Conservation (phyloP, 1,140 invertebrate genomes). For the Alviniconcha marisindica region DNA sequence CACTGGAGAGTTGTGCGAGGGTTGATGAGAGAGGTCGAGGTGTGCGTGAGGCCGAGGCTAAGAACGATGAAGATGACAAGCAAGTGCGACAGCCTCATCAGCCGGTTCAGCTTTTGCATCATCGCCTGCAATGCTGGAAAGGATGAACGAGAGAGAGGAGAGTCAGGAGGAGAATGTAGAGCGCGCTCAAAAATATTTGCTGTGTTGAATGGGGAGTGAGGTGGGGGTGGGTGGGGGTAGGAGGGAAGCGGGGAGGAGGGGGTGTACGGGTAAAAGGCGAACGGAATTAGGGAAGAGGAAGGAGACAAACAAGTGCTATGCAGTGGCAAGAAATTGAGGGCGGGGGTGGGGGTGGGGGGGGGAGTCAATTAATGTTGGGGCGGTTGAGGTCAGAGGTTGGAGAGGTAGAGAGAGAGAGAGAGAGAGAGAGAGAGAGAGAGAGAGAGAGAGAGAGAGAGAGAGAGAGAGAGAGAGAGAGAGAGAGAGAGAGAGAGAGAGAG, state of each 20-base stretch:
- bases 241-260: not conserved
- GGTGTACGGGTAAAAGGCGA: too few relatives aligned
- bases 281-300: not conserved
- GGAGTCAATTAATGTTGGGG: too few relatives aligned
- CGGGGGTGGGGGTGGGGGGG: too few relatives aligned
- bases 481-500: not conserved
- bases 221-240: not conserved
- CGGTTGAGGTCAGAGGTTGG: too few relatives aligned
- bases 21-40: constrained; percentile 35
- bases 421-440: not conserved
- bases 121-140: not conserved
- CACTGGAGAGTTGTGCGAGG: constrained; percentile 67
- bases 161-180: not conserved
- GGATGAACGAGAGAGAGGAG: not conserved
- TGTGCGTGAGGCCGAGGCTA: not conserved
- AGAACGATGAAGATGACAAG: not conserved
- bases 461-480: constrained; percentile 3
- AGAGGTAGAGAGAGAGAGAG: constrained; percentile 7
- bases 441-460: not conserved
- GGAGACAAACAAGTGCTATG: too few relatives aligned
- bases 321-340: not conserved
- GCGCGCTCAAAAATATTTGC: too few relatives aligned
- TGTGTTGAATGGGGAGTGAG: not conserved
- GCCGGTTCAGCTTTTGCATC: not conserved
- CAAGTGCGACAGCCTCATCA: not conserved